Evolutionary conservation across 2,797 vertebrate genomes (phyloP).

Genomic region (Phylloscopus collybita): DNA sequence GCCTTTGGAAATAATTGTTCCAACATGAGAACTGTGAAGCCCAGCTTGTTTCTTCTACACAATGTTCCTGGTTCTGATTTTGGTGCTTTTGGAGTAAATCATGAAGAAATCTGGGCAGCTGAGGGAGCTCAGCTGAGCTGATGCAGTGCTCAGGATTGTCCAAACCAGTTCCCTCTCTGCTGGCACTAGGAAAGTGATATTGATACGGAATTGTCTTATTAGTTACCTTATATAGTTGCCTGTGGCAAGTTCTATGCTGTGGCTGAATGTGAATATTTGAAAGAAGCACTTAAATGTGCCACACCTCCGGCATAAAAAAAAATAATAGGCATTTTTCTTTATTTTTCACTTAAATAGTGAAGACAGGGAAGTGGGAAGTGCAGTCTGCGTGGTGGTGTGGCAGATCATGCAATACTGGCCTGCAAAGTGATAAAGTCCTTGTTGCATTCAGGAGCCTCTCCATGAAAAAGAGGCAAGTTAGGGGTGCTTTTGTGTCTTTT

Average conservation of each 20-base stretch:
- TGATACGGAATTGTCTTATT: not conserved
- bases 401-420: not conserved
- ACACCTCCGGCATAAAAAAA: not conserved
- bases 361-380: not conserved
- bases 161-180: not conserved
- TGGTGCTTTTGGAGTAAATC: not conserved
- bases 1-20: constrained; percentile 30
- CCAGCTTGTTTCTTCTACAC: not conserved
- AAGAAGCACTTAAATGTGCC: not conserved
- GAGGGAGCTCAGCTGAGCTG: not conserved
- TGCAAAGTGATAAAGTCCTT: not conserved
- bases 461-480: not conserved
- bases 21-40: not conserved
- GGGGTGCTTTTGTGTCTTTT: not conserved
- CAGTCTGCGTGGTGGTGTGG: accelerated
- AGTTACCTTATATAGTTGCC: not conserved
- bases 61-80: not conserved
- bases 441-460: not conserved
- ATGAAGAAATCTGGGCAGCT: not conserved
- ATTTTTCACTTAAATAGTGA: not conserved
- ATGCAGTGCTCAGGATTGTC: not conserved
- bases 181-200: not conserved
- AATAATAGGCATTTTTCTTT: not conserved
- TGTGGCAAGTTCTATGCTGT: not conserved
- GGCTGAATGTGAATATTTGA: not conserved